Percentiles rank a stretch among this genome's conserved stretches.
phyloP scores from a whole-genome alignment of 1,140 invertebrate species.

The Ectropis grisescens region DNA sequence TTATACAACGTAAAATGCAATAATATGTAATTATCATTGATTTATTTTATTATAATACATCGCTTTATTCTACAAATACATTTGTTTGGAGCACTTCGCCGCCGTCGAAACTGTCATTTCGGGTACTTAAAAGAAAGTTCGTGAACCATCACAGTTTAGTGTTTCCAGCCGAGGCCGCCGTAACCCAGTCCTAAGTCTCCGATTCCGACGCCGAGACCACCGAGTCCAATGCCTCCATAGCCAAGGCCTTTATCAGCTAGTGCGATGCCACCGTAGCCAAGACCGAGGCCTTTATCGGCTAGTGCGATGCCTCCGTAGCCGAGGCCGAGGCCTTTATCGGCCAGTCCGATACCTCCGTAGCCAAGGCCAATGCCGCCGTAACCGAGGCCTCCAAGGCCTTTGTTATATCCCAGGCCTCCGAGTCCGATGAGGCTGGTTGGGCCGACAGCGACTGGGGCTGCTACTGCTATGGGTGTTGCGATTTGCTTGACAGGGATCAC shows the following conservation, averaged over 20 bases:
- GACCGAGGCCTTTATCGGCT: slow-evolving; percentile 1
- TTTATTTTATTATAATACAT: too few species aligned
- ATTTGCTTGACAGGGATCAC: slow-evolving; percentile 12
- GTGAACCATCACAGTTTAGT: too few species aligned
- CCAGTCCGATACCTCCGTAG: slow-evolving; percentile 3
- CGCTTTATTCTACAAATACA: too few species aligned
- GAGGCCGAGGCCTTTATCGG: slow-evolving; percentile 2
- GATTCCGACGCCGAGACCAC: slow-evolving; percentile 12
- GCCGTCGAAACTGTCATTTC: too few species aligned
- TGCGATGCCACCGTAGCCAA: slow-evolving; percentile 1
- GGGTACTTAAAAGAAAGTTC: too few species aligned
- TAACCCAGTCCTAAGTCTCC: slow-evolving; percentile 8
- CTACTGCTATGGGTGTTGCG: slow-evolving; percentile 14
- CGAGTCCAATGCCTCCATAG: slow-evolving; percentile 9
- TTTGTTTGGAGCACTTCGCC: too few species aligned
- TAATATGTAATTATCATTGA: too few species aligned
- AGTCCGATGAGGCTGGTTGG: slow-evolving; percentile 2
- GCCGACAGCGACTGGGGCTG: slow-evolving; percentile 15
- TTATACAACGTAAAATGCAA: too few species aligned
- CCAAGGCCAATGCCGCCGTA: slow-evolving; percentile 4
- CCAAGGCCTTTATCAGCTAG: too few species aligned
- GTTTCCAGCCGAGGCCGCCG: slow-evolving; percentile 15
- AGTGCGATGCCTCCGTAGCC: not conserved
- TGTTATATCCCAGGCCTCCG: slow-evolving; percentile 1
- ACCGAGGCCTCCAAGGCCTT: slow-evolving; percentile 5